These are phyloP conservation scores for Ailuropoda melanoleuca DNA, from an alignment of 2,113 vertebrate species.

Conservation along the genomic window DNA sequence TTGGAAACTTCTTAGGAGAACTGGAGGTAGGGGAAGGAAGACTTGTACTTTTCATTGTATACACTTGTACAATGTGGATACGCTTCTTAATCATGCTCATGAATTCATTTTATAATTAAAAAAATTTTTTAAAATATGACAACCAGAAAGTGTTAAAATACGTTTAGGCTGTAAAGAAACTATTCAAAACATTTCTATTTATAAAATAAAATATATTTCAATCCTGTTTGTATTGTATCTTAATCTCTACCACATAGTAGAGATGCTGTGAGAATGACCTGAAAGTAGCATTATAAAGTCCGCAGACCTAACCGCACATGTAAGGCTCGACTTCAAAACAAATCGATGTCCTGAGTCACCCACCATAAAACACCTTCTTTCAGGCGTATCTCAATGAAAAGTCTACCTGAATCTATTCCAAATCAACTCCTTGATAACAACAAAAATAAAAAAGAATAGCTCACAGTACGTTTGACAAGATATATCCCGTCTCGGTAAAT, in stretches of 20 bases:
- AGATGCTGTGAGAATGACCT: not conserved
- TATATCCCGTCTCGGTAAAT: not conserved
- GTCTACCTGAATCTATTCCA: conserved; percentile 10
- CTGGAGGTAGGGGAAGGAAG: not conserved
- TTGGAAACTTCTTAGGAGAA: not conserved
- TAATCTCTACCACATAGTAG: not conserved
- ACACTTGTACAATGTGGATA: not conserved
- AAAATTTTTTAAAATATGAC: not conserved
- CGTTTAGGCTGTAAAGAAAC: not conserved
- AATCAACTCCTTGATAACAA: conserved; percentile 42
- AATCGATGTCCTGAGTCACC: conserved; percentile 36
- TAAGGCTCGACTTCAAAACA: conserved; percentile 38
- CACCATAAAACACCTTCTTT: conserved; percentile 31
- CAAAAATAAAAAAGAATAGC: conserved; percentile 35
- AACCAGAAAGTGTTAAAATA: not conserved
- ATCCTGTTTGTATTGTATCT: not conserved
- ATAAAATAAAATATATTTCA: not conserved
- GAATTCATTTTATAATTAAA: conserved; percentile 37
- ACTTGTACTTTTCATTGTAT: not conserved
- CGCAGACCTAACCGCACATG: not conserved
- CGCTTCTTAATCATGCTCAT: not conserved
- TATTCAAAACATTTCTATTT: conserved; percentile 42
- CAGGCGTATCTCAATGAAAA: conserved; percentile 9
- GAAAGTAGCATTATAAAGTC: not conserved
- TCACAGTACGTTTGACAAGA: not conserved